Evolutionary conservation across 2,797 vertebrate species (phyloP).

Genomic region (Synaphobranchus kaupii): DNA sequence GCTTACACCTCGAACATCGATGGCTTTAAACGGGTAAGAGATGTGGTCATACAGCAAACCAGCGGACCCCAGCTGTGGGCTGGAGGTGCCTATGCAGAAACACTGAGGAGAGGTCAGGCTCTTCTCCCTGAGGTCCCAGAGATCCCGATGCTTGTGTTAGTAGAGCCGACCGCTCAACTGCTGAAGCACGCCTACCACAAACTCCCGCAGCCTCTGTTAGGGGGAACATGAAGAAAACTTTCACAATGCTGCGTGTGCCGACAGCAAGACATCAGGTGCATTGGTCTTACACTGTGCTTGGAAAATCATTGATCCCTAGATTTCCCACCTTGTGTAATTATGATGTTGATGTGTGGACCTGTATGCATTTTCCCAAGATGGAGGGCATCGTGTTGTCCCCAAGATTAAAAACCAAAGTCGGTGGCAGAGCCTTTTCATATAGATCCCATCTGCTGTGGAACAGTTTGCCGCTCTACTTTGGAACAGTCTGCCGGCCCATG

Average conservation of each 20-base stretch:
- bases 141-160: slow-evolving; percentile 61
- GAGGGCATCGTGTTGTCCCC: too few relatives aligned
- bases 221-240: background rate
- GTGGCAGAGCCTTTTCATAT: too few relatives aligned
- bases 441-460: too few relatives aligned
- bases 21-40: background rate
- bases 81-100: background rate
- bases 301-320: too few relatives aligned
- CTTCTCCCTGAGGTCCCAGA: background rate
- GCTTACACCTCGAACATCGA: background rate
- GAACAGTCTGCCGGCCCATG: too few relatives aligned
- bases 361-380: too few relatives aligned
- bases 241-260: background rate
- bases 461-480: too few relatives aligned
- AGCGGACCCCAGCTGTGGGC: background rate
- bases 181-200: slow-evolving; percentile 84
- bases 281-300: too few relatives aligned
- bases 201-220: slow-evolving; percentile 83
- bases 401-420: too few relatives aligned
- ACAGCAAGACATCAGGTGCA: background rate
- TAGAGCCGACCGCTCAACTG: slow-evolving; percentile 89
- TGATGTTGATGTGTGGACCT: too few relatives aligned
- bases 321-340: too few relatives aligned
- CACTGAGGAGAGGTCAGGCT: background rate
- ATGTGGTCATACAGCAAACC: background rate